phyloP scores from a whole-genome alignment of 2,888 invertebrate genomes.

The Tachina fera region DNA sequence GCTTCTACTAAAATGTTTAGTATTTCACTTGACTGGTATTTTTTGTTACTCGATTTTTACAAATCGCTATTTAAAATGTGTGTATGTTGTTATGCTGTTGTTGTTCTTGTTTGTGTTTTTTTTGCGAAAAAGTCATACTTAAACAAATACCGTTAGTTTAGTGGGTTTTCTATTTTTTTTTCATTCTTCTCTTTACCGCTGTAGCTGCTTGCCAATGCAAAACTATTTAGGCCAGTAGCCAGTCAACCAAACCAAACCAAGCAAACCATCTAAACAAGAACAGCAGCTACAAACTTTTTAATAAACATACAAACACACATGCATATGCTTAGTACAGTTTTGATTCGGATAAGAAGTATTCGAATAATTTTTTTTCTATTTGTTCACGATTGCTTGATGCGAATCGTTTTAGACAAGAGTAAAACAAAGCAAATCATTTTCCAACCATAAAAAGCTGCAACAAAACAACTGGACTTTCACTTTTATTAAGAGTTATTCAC shows the following conservation, averaged over 20 bases:
- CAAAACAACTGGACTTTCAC: no score
- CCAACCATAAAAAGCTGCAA: no score
- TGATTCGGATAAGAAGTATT: no score
- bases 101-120: neutral
- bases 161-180: slow-evolving; percentile 38
- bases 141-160: slow-evolving; percentile 70
- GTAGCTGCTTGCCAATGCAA: slow-evolving; percentile 60
- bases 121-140: slow-evolving; percentile 64
- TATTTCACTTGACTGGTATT: slow-evolving; percentile 26
- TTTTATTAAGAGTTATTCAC: no score
- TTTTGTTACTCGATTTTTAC: slow-evolving; percentile 24
- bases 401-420: no score
- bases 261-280: slow-evolving; percentile 39
- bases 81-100: neutral
- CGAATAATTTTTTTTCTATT: no score
- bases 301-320: neutral
- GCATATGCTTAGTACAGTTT: neutral
- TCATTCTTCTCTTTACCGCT: slow-evolving; percentile 18
- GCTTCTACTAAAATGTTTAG: slow-evolving; percentile 20
- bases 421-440: no score
- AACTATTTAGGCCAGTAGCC: slow-evolving; percentile 79
- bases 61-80: slow-evolving; percentile 45
- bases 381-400: no score
- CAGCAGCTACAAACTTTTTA: slow-evolving; percentile 21
- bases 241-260: slow-evolving; percentile 62